A percentile compares a stretch with the other conserved stretches of the same genome.
phyloP scores from a whole-genome alignment of 1,140 invertebrate genomes.

The Tetramorium parvispinum region DNA sequence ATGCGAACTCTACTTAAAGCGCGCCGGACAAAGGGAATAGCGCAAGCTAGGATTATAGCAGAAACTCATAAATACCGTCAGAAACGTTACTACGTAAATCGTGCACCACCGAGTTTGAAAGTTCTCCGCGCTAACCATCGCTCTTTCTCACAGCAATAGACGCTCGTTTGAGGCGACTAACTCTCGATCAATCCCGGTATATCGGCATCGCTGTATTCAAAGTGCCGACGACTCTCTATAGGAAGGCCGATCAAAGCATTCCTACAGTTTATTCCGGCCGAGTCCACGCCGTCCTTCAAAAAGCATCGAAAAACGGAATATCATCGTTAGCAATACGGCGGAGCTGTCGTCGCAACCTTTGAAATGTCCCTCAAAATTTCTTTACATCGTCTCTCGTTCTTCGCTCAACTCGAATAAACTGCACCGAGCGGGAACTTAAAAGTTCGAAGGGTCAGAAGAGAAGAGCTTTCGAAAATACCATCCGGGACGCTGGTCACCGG shows the following conservation, averaged over 20 bases:
- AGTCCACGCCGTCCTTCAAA: conserved; percentile 70
- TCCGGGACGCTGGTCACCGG: neutral
- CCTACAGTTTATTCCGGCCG: conserved; percentile 77
- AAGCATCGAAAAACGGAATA: conserved; percentile 59
- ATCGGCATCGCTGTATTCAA: conserved; percentile 58
- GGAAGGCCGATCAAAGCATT: conserved; percentile 75
- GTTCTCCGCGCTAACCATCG: conserved; percentile 49
- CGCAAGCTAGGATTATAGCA: neutral
- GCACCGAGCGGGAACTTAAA: conserved; percentile 31
- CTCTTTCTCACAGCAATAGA: conserved; percentile 33
- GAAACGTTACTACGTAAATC: conserved; percentile 15
- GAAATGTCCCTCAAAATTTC: conserved; percentile 50
- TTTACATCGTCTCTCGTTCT: neutral
- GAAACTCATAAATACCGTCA: conserved; percentile 8
- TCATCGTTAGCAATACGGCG: conserved; percentile 33
- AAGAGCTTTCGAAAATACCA: conserved; percentile 59
- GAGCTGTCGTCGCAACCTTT: conserved; percentile 39
- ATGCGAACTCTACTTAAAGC: neutral
- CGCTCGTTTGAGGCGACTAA: conserved; percentile 44
- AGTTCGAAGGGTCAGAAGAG: conserved; percentile 12
- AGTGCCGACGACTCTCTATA: conserved; percentile 37
- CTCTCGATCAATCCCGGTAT: conserved; percentile 52
- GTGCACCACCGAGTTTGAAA: conserved; percentile 49
- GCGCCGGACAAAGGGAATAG: neutral
- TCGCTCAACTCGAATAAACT: conserved; percentile 54